Evolutionary conservation across 2,113 vertebrate genomes (phyloP), one percentile per base, ranked within the genome.

Genomic region (Myotis lucifugus): DNA sequence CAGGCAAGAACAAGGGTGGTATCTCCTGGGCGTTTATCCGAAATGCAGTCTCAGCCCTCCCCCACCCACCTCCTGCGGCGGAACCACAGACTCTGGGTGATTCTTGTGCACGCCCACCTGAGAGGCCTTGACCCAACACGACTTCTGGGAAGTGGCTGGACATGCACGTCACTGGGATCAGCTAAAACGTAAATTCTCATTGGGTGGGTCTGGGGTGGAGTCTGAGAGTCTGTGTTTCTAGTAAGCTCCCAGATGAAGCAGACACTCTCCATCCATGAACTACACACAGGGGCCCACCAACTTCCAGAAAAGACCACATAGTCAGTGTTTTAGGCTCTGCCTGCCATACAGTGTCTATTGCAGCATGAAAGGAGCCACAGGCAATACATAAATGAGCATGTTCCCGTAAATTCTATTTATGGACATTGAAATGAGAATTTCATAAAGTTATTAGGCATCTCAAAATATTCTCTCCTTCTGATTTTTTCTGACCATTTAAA

Each of bases 351-450:
- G 14, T 29, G 4, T 69, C 52, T 56, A 12, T 14, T 17, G 15
- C 54, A 64, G 29, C 15, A 8, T 64, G 32, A 87, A 66, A 61
- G 25, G 59, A 61, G 59, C 59, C 59, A 61, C 25, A 11, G 52
- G 21, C 50, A 25, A 40, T 69, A 19, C 27, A 23, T 84, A 70
- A 94, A 79, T 42, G 42, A 48, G 6, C 9, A 23, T 32, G 25
- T 79, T 76, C 54, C 66, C 4, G 0, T 76, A 25, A 54, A 56
- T 25, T 88, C 81, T 78, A 56, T 85, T 85, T 87, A 78, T 42
- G 54, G 48, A 72, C 25, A 67, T 6, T 81, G 67, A 93, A 74
- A 92, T 95, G 67, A 92, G 46, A 97, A 92, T 93, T 93, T 69
- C 40, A 84, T 91, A 25, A 86, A 95, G 48, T 32, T 64, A 95